A percentile compares a stretch with the other conserved stretches of the same genome.
These are phyloP conservation scores for Zingel zingel DNA, from an alignment of 2,113 vertebrate genomes.

Conservation along the genomic window DNA sequence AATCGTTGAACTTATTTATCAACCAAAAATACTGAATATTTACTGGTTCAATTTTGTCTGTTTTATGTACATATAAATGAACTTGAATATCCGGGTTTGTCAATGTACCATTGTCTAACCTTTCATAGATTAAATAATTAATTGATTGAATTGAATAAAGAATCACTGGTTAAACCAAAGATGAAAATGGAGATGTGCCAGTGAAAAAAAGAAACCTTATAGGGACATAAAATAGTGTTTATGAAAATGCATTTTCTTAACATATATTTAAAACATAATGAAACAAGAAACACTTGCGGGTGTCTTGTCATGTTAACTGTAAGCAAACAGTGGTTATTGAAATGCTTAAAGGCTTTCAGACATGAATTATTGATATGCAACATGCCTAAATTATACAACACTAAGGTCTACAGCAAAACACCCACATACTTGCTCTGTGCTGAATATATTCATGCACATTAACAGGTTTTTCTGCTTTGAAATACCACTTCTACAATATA, in stretches of 20 bases:
- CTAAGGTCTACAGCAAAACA: slow-evolving; percentile 12
- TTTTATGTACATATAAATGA: neutral
- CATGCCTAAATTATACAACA: slow-evolving; percentile 27
- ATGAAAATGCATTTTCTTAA: neutral
- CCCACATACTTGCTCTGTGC: slow-evolving; percentile 21
- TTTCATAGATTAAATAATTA: neutral
- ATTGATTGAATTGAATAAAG: neutral
- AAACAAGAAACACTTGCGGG: neutral
- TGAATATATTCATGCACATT: neutral
- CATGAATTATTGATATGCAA: slow-evolving; percentile 28
- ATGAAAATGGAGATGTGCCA: neutral
- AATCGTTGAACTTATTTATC: neutral
- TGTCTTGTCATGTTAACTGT: neutral
- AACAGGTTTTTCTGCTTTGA: neutral
- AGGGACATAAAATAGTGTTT: neutral
- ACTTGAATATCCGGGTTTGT: neutral
- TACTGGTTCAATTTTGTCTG: neutral
- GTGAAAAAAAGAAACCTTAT: neutral
- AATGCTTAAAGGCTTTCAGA: slow-evolving; percentile 13
- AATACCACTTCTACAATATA: neutral
- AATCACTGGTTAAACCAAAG: neutral
- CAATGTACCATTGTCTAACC: neutral
- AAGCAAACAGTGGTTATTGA: slow-evolving; percentile 27
- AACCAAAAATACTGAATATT: neutral
- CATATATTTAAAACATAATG: neutral